These are phyloP conservation scores for Pseudococcus jackbeardsleyi DNA, from an alignment of 2,888 invertebrate species.

Conservation along the genomic window DNA sequence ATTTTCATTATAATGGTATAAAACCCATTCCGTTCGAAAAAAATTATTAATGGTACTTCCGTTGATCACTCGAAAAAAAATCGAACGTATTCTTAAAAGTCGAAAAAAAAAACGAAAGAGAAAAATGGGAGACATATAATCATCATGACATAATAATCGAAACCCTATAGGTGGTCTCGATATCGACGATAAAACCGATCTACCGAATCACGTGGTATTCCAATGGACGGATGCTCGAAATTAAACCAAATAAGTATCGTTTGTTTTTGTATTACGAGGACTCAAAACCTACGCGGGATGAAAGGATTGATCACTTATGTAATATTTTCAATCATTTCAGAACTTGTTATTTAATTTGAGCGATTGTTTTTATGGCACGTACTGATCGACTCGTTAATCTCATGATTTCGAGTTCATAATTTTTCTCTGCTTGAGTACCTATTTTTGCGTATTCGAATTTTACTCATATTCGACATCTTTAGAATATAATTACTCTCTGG, in stretches of 20 bases:
- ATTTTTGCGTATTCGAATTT: too few relatives aligned
- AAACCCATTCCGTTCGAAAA: too few relatives aligned
- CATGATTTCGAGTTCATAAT: not conserved
- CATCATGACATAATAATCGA: not conserved
- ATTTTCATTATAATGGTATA: too few relatives aligned
- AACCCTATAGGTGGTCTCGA: not conserved
- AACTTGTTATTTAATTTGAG: not conserved
- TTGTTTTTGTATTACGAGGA: not conserved
- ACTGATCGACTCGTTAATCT: not conserved
- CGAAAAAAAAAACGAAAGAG: not conserved
- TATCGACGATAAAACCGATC: too few relatives aligned
- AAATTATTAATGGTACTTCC: too few relatives aligned
- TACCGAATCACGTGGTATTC: not conserved
- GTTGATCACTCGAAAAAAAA: too few relatives aligned
- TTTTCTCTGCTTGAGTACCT: too few relatives aligned
- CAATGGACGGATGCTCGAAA: not conserved
- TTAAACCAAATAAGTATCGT: too few relatives aligned
- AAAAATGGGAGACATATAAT: not conserved
- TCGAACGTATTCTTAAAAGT: too few relatives aligned
- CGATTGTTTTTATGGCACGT: not conserved
- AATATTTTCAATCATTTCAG: not conserved
- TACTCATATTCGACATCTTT: too few relatives aligned
- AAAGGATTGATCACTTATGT: not conserved
- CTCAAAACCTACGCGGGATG: not conserved
- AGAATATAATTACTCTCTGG: too few relatives aligned